These are phyloP conservation scores for Salminus brasiliensis DNA, from an alignment of 2,113 vertebrate genomes.

Conservation along the genomic window DNA sequence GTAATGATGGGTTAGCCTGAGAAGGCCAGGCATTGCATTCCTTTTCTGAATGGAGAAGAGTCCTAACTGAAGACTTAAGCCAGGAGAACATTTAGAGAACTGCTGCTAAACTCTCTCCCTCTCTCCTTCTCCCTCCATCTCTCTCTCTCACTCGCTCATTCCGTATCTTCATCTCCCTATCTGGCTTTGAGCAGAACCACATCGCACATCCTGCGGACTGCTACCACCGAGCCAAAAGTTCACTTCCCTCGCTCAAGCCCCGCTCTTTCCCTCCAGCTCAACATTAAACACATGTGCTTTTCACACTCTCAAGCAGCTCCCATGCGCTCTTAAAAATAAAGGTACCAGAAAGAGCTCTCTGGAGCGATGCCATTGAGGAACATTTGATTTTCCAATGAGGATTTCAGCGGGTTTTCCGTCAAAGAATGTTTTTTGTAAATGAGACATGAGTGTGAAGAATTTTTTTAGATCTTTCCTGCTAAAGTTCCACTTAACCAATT, in stretches of 20 bases:
- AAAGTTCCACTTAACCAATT: no score
- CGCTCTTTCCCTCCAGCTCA: slow-evolving; percentile 64
- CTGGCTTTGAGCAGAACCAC: slow-evolving; percentile 73
- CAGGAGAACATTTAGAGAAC: slow-evolving; percentile 69
- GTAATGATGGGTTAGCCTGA: slow-evolving; percentile 57
- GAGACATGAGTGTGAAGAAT: background rate
- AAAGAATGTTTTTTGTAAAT: background rate
- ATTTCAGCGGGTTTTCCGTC: no score
- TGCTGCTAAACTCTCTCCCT: slow-evolving; percentile 65
- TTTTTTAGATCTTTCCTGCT: no score
- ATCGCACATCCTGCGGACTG: slow-evolving; percentile 70
- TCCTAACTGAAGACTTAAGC: slow-evolving; percentile 61
- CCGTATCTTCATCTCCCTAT: slow-evolving; percentile 52
- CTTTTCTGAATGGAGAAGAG: slow-evolving; percentile 73
- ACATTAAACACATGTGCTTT: slow-evolving; percentile 58
- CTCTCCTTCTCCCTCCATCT: slow-evolving; percentile 59
- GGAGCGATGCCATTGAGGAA: background rate
- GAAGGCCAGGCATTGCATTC: background rate
- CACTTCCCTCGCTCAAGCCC: slow-evolving; percentile 72
- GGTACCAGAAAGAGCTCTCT: background rate
- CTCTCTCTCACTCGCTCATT: slow-evolving; percentile 56
- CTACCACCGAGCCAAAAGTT: slow-evolving; percentile 69
- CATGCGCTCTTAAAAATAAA: background rate
- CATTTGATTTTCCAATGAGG: no score
- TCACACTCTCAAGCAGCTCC: slow-evolving; percentile 45